Conservation (phyloP, 2,113 vertebrate species). For the Oncorhynchus gorbuscha region DNA sequence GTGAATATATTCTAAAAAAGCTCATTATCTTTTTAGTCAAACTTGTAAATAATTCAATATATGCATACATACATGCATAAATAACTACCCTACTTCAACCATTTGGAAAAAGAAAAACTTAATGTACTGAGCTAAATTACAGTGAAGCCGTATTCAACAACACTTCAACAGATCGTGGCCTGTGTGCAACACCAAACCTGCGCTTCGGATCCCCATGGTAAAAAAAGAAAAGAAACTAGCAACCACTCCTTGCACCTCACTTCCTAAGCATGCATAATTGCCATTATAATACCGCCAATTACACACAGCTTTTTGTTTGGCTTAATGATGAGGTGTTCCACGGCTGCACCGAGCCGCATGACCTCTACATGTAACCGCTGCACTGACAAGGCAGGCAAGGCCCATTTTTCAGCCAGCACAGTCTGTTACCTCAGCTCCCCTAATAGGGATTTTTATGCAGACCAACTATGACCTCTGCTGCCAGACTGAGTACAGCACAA, state of each 20-base stretch:
- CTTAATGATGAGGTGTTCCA: constrained; percentile 68
- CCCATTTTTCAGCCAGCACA: constrained; percentile 80
- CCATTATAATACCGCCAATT: constrained; percentile 78
- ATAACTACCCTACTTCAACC: constrained; percentile 16
- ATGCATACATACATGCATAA: not conserved
- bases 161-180: constrained; percentile 37
- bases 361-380: constrained; percentile 70
- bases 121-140: constrained; percentile 46
- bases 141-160: constrained; percentile 22
- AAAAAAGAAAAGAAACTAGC: constrained; percentile 71
- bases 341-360: constrained; percentile 55
- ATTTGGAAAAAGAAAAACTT: constrained; percentile 17
- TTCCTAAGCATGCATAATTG: constrained; percentile 76
- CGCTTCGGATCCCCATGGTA: constrained; percentile 65
- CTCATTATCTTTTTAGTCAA: too few relatives aligned
- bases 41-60: too few relatives aligned
- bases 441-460: constrained; percentile 73
- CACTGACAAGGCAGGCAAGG: constrained; percentile 64
- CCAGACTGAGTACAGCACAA: constrained; percentile 70
- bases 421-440: constrained; percentile 86
- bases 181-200: constrained; percentile 47
- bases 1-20: too few relatives aligned
- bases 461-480: constrained; percentile 76
- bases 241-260: constrained; percentile 55
- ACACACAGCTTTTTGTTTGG: constrained; percentile 68